Evolutionary conservation across 2,888 invertebrate genomes (phyloP).

Genomic region (Thecocarcelia acutangulata): DNA sequence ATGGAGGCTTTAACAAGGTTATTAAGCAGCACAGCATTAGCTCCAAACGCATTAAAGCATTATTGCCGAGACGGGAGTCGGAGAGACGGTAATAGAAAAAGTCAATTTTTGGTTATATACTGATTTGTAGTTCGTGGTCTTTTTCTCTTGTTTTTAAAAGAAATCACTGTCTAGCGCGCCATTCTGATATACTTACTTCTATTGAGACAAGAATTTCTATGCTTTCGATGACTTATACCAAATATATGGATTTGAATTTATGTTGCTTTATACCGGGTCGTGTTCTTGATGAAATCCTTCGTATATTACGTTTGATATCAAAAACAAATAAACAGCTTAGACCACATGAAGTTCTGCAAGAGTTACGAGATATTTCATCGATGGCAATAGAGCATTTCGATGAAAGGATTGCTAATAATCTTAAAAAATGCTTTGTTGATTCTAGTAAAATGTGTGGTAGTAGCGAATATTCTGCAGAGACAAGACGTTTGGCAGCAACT

Average conservation of each 20-base stretch:
- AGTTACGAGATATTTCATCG: constrained; percentile 94
- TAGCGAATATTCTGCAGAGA: constrained; percentile 68
- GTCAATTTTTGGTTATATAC: not conserved
- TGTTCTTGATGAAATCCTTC: constrained; percentile 93
- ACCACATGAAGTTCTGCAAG: constrained; percentile 92
- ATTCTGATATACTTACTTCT: constrained; percentile 93
- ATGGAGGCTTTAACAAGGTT: constrained; percentile 90
- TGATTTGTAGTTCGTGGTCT: not conserved
- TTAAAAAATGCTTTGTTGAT: constrained; percentile 72
- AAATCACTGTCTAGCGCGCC: constrained; percentile 91
- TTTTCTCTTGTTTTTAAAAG: constrained; percentile 78
- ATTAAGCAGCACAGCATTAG: constrained; percentile 89
- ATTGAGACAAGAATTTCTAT: constrained; percentile 95
- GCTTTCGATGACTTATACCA: constrained; percentile 95
- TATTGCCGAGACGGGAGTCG: constrained; percentile 93
- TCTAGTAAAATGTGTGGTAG: constrained; percentile 52
- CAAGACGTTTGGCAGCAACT: constrained; percentile 56
- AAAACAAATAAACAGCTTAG: constrained; percentile 86
- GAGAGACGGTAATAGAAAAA: constrained; percentile 85
- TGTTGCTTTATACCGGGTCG: constrained; percentile 97
- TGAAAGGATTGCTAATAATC: constrained; percentile 86
- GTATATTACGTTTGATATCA: constrained; percentile 87
- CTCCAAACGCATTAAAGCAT: constrained; percentile 89
- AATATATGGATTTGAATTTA: constrained; percentile 89
- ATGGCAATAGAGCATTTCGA: constrained; percentile 96